Evolutionary conservation across 2,888 invertebrate genomes (phyloP).

Genomic region (Cataglyphis rosenhaueri): DNA sequence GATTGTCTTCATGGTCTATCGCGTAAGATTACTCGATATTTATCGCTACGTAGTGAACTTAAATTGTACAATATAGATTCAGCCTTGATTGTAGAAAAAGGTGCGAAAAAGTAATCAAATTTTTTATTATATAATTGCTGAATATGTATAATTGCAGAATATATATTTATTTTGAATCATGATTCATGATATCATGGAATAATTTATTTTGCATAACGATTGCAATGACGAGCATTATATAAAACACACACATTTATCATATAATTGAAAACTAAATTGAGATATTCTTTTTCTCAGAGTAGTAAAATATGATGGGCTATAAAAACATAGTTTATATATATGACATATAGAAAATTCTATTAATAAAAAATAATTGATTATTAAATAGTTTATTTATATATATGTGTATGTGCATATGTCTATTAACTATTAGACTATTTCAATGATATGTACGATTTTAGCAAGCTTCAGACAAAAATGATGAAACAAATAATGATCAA

Average conservation of each 20-base stretch:
- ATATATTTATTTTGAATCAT: background rate
- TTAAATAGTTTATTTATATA: background rate
- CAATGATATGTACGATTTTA: background rate
- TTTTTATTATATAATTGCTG: background rate
- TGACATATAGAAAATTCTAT: background rate
- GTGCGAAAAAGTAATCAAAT: background rate
- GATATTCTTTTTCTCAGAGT: background rate
- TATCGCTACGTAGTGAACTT: background rate
- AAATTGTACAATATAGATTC: slow-evolving; percentile 14
- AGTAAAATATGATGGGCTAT: background rate
- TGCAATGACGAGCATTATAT: background rate
- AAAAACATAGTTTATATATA: background rate
- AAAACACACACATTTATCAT: background rate
- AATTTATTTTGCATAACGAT: background rate
- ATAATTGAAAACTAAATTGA: slow-evolving; percentile 9
- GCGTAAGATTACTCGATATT: slow-evolving; percentile 21
- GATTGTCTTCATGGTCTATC: slow-evolving; percentile 33
- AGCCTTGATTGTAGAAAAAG: slow-evolving; percentile 36
- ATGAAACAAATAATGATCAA: slow-evolving; percentile 10
- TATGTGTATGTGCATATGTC: background rate
- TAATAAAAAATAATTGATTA: background rate
- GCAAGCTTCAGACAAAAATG: background rate
- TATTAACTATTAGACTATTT: background rate
- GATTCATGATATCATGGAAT: background rate
- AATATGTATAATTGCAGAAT: background rate